Evolutionary conservation across 2,888 invertebrate species (phyloP).

Genomic region (Tineola bisselliella): DNA sequence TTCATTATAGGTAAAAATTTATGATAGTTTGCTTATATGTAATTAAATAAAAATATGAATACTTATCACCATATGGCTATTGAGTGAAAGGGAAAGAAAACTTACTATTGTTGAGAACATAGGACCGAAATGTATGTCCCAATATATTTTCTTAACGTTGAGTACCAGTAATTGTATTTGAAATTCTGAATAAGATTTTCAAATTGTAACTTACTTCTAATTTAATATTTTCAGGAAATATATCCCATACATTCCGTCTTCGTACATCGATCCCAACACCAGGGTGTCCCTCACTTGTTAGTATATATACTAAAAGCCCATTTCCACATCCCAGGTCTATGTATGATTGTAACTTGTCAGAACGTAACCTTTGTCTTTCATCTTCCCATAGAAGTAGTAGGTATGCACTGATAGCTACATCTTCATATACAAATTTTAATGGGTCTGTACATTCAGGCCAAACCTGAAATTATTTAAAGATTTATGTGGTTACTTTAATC

Average conservation of each 20-base stretch:
- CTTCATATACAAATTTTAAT: conserved; percentile 94
- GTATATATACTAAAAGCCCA: conserved; percentile 89
- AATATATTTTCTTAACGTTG: no score
- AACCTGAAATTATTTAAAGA: conserved; percentile 60
- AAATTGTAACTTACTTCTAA: conserved; percentile 65
- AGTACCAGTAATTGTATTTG: no score
- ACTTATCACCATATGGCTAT: no score
- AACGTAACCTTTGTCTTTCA: conserved; percentile 47
- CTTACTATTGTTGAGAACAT: no score
- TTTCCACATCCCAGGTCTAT: conserved; percentile 98
- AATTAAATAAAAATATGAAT: no score
- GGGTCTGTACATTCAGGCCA: conserved; percentile 97
- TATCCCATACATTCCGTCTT: conserved; percentile 87
- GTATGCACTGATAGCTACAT: conserved; percentile 93
- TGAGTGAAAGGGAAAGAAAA: no score
- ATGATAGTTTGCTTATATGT: no score
- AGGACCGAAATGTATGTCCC: no score
- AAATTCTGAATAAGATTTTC: no score
- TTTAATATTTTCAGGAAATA: conserved; percentile 72
- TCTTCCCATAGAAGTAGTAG: conserved; percentile 82
- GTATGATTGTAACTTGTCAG: conserved; percentile 70
- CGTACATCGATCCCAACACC: conserved; percentile 89
- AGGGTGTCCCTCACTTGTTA: conserved; percentile 82
- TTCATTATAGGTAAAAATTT: no score
- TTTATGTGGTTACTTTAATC: no score